Conservation (phyloP, 1,140 invertebrate genomes). For the Samia ricini region DNA sequence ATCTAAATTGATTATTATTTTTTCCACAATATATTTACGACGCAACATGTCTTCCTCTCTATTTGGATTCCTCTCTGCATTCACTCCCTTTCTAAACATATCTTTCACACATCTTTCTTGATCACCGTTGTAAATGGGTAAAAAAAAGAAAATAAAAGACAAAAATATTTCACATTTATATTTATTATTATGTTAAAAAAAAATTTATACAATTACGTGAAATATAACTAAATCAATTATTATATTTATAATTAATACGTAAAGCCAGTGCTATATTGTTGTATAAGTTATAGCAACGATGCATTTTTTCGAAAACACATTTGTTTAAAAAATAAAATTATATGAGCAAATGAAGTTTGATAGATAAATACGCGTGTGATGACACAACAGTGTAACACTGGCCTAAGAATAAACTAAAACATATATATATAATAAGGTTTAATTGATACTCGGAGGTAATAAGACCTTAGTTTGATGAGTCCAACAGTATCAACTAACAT, state of each 20-base stretch:
- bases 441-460: conserved; percentile 77
- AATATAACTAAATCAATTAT: conserved; percentile 59
- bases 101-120: too few species aligned
- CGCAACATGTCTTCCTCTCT: too few species aligned
- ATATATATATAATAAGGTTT: too few species aligned
- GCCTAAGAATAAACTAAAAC: conserved; percentile 50
- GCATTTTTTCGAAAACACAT: too few species aligned
- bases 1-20: too few species aligned
- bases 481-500: conserved; percentile 70
- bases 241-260: conserved; percentile 53
- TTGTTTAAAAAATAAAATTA: not conserved
- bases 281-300: conserved; percentile 13
- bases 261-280: conserved; percentile 52
- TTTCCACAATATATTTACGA: too few species aligned
- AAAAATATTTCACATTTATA: conserved; percentile 71
- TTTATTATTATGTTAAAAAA: conserved; percentile 76
- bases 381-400: conserved; percentile 46
- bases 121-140: not conserved
- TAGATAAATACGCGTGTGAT: not conserved
- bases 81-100: too few species aligned
- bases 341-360: conserved; percentile 6
- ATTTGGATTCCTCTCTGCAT: too few species aligned
- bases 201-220: conserved; percentile 76
- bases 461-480: conserved; percentile 62
- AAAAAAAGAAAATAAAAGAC: conserved; percentile 47